Conservation (phyloP, 2,888 invertebrate genomes). For the Galerucella calmariensis region DNA sequence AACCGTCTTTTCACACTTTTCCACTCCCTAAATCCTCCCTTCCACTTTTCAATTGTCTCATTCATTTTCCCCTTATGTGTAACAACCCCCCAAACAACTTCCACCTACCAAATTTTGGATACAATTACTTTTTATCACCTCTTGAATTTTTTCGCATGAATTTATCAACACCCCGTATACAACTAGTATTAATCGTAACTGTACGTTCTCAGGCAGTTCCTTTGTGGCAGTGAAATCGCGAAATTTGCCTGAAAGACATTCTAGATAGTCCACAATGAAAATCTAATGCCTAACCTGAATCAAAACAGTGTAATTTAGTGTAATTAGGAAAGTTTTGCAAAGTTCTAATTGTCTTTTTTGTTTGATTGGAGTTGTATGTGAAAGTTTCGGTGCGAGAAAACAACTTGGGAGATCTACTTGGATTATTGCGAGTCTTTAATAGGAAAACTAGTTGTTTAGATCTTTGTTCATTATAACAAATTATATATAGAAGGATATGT, state of each 20-base stretch:
- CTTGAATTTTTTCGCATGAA: too few relatives aligned
- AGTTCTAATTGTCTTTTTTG: conserved; percentile 45
- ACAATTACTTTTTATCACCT: too few relatives aligned
- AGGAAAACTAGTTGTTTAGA: conserved; percentile 21
- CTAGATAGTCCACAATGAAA: conserved; percentile 37
- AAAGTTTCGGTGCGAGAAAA: conserved; percentile 25
- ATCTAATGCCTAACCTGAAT: conserved; percentile 42
- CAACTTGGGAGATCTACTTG: conserved; percentile 26
- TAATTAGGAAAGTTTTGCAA: conserved; percentile 43
- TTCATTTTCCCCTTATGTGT: too few relatives aligned
- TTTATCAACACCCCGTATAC: too few relatives aligned
- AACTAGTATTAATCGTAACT: too few relatives aligned
- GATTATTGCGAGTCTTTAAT: conserved; percentile 29
- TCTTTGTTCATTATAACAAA: conserved; percentile 12
- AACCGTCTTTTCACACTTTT: too few relatives aligned
- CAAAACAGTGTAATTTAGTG: conserved; percentile 44
- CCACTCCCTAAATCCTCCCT: too few relatives aligned
- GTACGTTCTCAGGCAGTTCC: not conserved
- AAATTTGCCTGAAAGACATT: conserved; percentile 31
- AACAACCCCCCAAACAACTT: too few relatives aligned
- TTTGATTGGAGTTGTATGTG: conserved; percentile 42
- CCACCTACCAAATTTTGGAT: too few relatives aligned
- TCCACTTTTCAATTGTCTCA: too few relatives aligned
- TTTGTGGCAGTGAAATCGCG: conserved; percentile 35
- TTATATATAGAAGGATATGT: not conserved